Evolutionary conservation across 2,113 vertebrate genomes (phyloP).

Genomic region (Bufo gargarizans): DNA sequence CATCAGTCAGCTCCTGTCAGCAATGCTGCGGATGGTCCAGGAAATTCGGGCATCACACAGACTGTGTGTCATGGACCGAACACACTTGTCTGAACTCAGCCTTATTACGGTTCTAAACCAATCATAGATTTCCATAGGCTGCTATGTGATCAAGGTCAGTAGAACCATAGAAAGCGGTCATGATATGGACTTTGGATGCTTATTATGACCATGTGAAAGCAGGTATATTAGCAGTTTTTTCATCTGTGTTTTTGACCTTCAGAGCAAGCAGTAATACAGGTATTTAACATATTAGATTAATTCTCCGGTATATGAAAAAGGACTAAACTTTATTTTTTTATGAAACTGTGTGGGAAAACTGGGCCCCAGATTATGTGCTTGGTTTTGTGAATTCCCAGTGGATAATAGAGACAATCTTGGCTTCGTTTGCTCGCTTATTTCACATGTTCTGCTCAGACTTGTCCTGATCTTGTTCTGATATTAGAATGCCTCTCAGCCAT

Average conservation of each 20-base stretch:
- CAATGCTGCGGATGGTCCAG: too few relatives aligned
- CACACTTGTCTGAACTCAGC: too few relatives aligned
- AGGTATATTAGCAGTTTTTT: background rate
- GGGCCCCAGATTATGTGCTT: constrained; percentile 48
- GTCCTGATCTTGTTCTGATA: constrained; percentile 58
- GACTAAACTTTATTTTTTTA: background rate
- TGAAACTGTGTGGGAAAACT: constrained; percentile 31
- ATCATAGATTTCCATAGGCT: background rate
- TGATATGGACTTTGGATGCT: background rate
- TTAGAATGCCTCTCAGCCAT: constrained; percentile 50
- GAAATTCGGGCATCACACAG: too few relatives aligned
- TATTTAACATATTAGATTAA: background rate
- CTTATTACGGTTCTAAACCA: background rate
- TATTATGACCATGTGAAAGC: background rate
- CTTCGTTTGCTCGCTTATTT: constrained; percentile 49
- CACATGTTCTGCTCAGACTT: constrained; percentile 53
- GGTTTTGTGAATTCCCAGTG: constrained; percentile 53
- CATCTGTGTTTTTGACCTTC: background rate
- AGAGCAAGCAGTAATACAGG: background rate
- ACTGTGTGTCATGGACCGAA: too few relatives aligned
- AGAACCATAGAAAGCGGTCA: background rate
- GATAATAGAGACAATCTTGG: constrained; percentile 53
- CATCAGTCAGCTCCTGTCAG: too few relatives aligned
- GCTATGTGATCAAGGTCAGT: background rate
- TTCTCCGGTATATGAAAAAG: background rate